A percentile compares a stretch with the other conserved stretches of the same genome.
Conservation (phyloP, 2,113 vertebrate species). For the Misgurnus mizolepis region DNA sequence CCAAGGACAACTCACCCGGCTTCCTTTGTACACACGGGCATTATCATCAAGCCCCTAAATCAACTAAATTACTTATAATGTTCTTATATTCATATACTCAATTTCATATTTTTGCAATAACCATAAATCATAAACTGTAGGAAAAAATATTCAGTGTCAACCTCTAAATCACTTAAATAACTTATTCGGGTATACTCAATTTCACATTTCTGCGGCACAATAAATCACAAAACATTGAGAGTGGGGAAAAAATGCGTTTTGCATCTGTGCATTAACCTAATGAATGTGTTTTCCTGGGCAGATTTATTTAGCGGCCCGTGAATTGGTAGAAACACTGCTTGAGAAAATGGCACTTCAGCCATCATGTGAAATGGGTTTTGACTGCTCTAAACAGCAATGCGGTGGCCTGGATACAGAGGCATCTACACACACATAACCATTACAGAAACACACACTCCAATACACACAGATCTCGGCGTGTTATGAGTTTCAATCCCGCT, state of each 20-base stretch:
- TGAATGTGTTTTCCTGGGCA: conserved; percentile 65
- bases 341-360: conserved; percentile 46
- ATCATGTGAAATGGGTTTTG: conserved; percentile 49
- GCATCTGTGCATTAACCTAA: conserved; percentile 72
- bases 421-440: conserved; percentile 31
- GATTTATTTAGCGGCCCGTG: conserved; percentile 33
- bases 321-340: conserved; percentile 31
- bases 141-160: conserved; percentile 68
- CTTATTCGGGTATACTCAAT: conserved; percentile 71
- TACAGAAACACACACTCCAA: conserved; percentile 30
- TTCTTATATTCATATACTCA: conserved; percentile 75
- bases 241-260: conserved; percentile 51
- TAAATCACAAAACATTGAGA: conserved; percentile 70
- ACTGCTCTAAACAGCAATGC: conserved; percentile 43
- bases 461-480: conserved; percentile 25
- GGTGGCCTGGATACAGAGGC: conserved; percentile 38
- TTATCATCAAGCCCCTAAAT: conserved; percentile 68
- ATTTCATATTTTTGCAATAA: conserved; percentile 75
- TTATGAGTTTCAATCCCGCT: conserved; percentile 38
- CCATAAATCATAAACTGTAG: conserved; percentile 69
- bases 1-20: conserved; percentile 55
- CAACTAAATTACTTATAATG: conserved; percentile 77
- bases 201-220: conserved; percentile 69
- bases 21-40: conserved; percentile 59
- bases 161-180: conserved; percentile 77